Base-by-base conservation (phyloP, 1,140 invertebrate genomes). In the Brachionus paranguensis region DNA sequence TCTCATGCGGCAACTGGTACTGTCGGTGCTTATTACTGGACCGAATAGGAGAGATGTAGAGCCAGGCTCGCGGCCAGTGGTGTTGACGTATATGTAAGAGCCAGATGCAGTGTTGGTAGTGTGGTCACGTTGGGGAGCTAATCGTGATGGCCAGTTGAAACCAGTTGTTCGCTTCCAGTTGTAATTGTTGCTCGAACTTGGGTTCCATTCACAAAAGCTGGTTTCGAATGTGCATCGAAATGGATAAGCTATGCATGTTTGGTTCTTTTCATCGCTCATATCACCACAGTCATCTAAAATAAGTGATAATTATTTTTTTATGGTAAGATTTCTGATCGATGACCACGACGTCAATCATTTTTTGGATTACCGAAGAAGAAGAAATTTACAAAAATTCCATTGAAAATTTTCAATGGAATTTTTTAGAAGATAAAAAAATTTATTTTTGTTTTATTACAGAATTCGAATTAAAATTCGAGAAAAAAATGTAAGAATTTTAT, bases 271-370 rank as follows among this genome's bases (percentile, higher is more conserved):
- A 86, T 90, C 90, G 70, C 86, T 86, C 20, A 85, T 85, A 85
- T 90, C 88, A 1, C 87, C 87, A 85, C 90, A 90, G 70, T 90
- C 88, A 84, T 89, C 87, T 60, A 29, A 14, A 1, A 17, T 53
- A 53, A 14, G 5, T 14, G 12, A n/a, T n/a, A 53, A 53, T 37
- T 37, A 5, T 3, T 37, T 37, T 37, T 37, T 33, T 5, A 3
- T 0, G 1, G 24, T 5, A 33, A 33, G 3, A 33, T 33, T 33
- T 33, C 3, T 33, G 29, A 33, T 33, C 29, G 29, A 3, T 33
- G 29, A 33, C 14, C 3, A 47, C 14, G 1, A 24, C 24, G 24
- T 24, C 24, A 24, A 24, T n/a, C n/a, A n/a, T n/a, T n/a, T n/a
- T n/a, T n/a, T n/a, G n/a, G n/a, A n/a, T n/a, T n/a, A n/a, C n/a